Conservation (phyloP, 1,140 invertebrate species). For the Sinella curviseta region DNA sequence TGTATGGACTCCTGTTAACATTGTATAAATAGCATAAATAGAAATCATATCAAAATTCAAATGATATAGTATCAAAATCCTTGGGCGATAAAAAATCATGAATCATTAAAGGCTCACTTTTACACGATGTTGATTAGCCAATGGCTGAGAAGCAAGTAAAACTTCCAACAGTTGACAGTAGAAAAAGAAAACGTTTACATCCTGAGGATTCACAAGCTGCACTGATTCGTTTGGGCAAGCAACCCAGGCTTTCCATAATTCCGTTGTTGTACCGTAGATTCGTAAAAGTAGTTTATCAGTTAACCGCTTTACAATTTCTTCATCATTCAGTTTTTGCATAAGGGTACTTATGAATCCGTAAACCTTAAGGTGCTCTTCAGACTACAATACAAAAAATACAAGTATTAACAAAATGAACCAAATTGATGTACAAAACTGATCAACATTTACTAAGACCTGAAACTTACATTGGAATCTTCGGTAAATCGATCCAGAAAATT, state of each 20-base stretch:
- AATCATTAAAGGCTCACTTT: no score
- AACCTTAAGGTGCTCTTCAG: neutral
- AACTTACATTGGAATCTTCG: neutral
- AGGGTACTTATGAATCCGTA: neutral
- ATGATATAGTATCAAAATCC: no score
- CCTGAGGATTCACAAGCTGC: neutral
- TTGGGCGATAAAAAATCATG: no score
- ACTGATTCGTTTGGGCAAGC: neutral
- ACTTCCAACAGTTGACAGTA: slow-evolving; percentile 1
- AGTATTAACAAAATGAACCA: neutral
- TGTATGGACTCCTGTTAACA: neutral
- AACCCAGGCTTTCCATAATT: neutral
- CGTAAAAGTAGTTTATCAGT: neutral
- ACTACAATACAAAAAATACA: neutral
- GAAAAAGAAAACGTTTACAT: neutral
- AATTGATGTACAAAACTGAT: neutral
- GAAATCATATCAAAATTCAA: no score
- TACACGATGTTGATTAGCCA: neutral
- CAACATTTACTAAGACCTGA: neutral
- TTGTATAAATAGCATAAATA: no score
- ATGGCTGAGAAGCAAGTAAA: neutral
- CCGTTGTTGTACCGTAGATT: neutral
- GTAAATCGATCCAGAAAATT: neutral
- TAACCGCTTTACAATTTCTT: neutral
- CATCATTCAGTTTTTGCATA: neutral